Evolutionary conservation across 1,140 invertebrate species (phyloP), one percentile per base, ranked within the genome.

Genomic region (Papilio machaon): DNA sequence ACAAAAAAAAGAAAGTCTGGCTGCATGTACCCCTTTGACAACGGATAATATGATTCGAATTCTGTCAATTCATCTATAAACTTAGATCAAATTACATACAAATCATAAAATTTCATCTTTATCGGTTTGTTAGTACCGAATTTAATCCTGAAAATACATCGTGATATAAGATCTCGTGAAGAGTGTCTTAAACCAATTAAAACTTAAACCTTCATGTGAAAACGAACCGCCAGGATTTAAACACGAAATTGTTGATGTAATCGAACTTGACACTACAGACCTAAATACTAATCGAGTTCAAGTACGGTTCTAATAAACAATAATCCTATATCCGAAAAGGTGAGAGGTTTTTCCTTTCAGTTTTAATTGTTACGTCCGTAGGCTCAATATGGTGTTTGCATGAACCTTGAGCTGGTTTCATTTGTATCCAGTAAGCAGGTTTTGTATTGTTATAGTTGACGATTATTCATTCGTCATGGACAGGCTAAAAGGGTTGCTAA

Each of bases 291-390:
- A 76, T 54, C 7, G 9, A 76, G 47, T 76, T 76, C 74, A 76
- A 76, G 47, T 76, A 76, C 46, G 74, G 4, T 10, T 30, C 23
- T 30, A 76, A 30, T 15, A 19, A 76, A 76, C 74, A 76, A 76
- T 76, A 76, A 52, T 75, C 19, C 43, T 76, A 35, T 70, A 47
- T 76, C 23, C 46, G 43, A 82, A 80, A 75, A 80, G 84, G 79
- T 82, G 80, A 87, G 83, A 82, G 88, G 83, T 87, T 87, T 89
- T 87, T 84, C 88, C 84, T 89, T 88, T 88, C 85, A 60, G 73
- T 85, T 78, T 84, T 86, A 89, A 90, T 88, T 88, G 84, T 84
- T 54, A 84, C 82, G 80, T 85, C 87, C 85, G 81, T 79, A 76
- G 73, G 9, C 76, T 76, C 15, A 77, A 54, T 76, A 79, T n/a